A percentile compares a stretch with the other conserved stretches of the same genome.
phyloP scores from a whole-genome alignment of 2,797 vertebrate genomes.

The Arctocebus calabarensis region DNA sequence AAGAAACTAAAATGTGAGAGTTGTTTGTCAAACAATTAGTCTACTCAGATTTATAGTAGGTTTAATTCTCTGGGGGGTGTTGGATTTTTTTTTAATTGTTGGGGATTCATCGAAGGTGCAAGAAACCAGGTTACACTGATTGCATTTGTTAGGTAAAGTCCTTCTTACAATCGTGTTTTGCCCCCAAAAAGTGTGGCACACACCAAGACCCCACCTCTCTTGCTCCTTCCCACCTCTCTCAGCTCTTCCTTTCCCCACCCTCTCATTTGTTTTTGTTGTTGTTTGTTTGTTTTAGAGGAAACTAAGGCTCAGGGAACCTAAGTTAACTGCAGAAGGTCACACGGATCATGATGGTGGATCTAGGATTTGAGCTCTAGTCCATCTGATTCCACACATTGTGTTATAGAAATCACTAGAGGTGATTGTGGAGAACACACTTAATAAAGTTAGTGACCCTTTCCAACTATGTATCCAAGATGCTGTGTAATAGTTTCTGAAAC shows the following conservation, averaged over 20 bases:
- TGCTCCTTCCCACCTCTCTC: too few species aligned
- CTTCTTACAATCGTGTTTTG: too few species aligned
- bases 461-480: background rate
- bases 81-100: too few species aligned
- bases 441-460: background rate
- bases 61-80: too few species aligned
- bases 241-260: too few species aligned
- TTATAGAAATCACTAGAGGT: background rate
- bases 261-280: too few species aligned
- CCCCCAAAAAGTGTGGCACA: too few species aligned
- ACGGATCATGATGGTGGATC: background rate
- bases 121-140: too few species aligned
- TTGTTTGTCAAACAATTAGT: background rate
- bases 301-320: background rate
- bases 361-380: constrained; percentile 1
- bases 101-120: too few species aligned
- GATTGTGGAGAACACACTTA: background rate
- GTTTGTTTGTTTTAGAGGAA: background rate
- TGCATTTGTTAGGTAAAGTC: too few species aligned
- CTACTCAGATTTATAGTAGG: background rate
- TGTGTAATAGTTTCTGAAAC: background rate
- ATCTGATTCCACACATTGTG: background rate
- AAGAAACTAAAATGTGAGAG: background rate
- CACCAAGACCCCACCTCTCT: too few species aligned
- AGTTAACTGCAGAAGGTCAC: background rate